phyloP scores from a whole-genome alignment of 2,888 invertebrate genomes.

The Drosophila putrida region DNA sequence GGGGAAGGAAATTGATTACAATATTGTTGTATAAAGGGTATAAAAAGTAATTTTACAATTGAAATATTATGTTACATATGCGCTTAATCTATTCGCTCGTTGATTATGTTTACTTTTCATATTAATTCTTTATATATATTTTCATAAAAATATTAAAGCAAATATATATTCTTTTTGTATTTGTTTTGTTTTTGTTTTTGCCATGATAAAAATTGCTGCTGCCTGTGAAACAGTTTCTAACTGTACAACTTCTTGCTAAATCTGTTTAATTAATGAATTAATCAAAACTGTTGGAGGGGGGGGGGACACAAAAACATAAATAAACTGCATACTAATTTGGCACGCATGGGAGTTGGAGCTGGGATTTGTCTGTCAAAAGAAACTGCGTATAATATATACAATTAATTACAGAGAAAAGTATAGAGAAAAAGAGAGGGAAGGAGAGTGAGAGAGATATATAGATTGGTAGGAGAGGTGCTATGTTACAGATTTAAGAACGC shows the following conservation, averaged over 20 bases:
- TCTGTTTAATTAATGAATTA: constrained; percentile 33
- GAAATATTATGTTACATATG: constrained; percentile 44
- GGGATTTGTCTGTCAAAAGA: constrained; percentile 22
- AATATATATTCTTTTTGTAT: constrained; percentile 35
- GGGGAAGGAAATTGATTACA: constrained; percentile 18
- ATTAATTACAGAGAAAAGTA: constrained; percentile 38
- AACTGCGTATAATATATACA: constrained; percentile 66
- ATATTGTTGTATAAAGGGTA: background rate
- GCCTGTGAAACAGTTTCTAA: constrained; percentile 65
- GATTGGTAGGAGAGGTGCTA: constrained; percentile 30
- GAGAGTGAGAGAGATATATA: background rate
- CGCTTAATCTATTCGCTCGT: constrained; percentile 12
- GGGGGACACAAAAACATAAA: constrained; percentile 9
- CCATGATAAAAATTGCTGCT: constrained; percentile 13
- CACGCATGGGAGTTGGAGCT: constrained; percentile 56
- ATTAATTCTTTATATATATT: constrained; percentile 39
- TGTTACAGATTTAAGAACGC: constrained; percentile 54
- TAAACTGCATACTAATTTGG: constrained; percentile 69
- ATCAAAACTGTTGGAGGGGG: constrained; percentile 16
- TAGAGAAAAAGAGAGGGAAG: background rate
- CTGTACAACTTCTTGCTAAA: constrained; percentile 53
- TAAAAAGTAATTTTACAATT: constrained; percentile 28
- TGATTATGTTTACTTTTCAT: constrained; percentile 20
- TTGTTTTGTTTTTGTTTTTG: constrained; percentile 10
- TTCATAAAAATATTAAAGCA: constrained; percentile 67